These are phyloP conservation scores for Meteorus colon DNA, from an alignment of 2,888 invertebrate species.

Conservation along the genomic window DNA sequence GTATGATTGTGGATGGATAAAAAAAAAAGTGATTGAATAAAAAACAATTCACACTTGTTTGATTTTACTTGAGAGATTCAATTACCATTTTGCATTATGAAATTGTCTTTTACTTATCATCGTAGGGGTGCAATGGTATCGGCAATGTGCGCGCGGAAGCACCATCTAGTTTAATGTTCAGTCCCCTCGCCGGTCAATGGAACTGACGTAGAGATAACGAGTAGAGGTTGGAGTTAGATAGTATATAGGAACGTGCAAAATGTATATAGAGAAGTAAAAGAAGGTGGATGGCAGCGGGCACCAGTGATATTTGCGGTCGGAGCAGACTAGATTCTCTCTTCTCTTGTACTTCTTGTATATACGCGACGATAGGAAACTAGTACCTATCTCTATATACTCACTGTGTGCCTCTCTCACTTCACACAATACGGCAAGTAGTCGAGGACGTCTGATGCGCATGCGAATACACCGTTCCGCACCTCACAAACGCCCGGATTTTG, in stretches of 20 bases:
- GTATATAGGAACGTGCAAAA: neutral
- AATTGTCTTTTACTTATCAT: constrained; percentile 13
- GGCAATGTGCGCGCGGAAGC: constrained; percentile 2
- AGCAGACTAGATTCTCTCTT: constrained; percentile 38
- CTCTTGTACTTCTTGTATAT: constrained; percentile 22
- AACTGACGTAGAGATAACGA: constrained; percentile 31
- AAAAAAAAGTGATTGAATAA: neutral
- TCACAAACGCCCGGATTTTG: constrained; percentile 62
- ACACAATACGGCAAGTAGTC: constrained; percentile 19
- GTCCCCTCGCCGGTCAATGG: constrained; percentile 26
- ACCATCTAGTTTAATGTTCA: neutral
- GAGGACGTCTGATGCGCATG: constrained; percentile 37
- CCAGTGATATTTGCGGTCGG: constrained; percentile 46
- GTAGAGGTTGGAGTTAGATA: constrained; percentile 7
- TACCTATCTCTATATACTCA: constrained; percentile 7
- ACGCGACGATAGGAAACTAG: constrained; percentile 12
- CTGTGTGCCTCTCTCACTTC: constrained; percentile 24
- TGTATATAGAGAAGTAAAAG: constrained; percentile 19
- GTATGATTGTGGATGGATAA: no score
- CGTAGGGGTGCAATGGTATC: neutral
- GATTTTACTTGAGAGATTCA: neutral
- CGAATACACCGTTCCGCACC: constrained; percentile 24
- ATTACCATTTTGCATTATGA: neutral
- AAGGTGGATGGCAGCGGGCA: constrained; percentile 32
- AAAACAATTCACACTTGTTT: neutral